Evolutionary conservation across 64 coral and sea anemone genomes (phyloP), one percentile per base, ranked within the genome.

Genomic region (Hydrozoanthus tunicans): DNA sequence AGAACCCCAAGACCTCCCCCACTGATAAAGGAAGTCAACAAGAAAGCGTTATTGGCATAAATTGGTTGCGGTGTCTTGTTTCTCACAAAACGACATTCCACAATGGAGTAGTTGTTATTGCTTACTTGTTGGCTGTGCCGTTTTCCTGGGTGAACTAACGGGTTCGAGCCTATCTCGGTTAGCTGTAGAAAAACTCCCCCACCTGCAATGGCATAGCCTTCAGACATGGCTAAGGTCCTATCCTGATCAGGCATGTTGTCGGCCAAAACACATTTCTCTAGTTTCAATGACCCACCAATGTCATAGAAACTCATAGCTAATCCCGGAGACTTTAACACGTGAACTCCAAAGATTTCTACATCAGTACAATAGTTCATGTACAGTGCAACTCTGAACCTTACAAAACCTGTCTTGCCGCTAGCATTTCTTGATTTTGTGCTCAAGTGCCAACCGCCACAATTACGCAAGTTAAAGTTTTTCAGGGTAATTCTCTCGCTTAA

Each of bases 291-390:
- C 25, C 60, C 80, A 64, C 80, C 80, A 82, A 82, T 64, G 59
- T 82, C 80, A 14, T 82, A 82, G 64, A 82, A 32, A 64, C 14
- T 82, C 6, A 82, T 51, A 3, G 80, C 80, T 60, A 64, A 6
- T 82, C 80, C 80, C 6, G 25, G 26, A 11, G 80, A 82, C 26
- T 62, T 14, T 26, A 82, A 51, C 59, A 82, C 14, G 13, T 82
- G 59, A 82, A 82, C 26, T 62, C 61, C 12, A 14, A 43, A 82
- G 6, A 82, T 15, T 8, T 82, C 24, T 23, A 82, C 51, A 58
- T 82, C 60, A 43, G 6, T 82, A 27, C 80, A 82, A 27, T 65
- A 82, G 80, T 82, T 82, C 3, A 82, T 43, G 80, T 82, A 82
- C 1, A 82, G 26, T 15, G 80, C 59, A 52, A 13, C 7, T 64